Percentiles rank a stretch among this genome's conserved stretches.
These are phyloP conservation scores for Lanius ludovicianus DNA, from an alignment of 2,113 vertebrate species.

Conservation along the genomic window DNA sequence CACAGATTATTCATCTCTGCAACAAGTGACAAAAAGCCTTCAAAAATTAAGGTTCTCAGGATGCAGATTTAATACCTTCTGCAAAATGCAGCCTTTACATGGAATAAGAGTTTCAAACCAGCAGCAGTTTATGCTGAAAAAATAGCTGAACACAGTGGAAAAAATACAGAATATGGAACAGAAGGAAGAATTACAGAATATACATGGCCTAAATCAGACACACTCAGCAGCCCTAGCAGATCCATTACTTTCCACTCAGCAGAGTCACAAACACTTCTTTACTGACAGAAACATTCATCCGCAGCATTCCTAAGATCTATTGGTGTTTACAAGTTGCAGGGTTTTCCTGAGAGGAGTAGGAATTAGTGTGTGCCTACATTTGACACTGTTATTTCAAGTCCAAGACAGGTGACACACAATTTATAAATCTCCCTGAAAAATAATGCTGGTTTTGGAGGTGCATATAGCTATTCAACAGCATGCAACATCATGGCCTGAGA, in stretches of 20 bases:
- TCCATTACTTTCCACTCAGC: neutral
- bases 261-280: neutral
- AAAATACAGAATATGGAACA: neutral
- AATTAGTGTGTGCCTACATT: neutral
- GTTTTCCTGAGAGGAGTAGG: neutral
- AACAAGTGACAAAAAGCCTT: neutral
- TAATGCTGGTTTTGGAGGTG: neutral
- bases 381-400: neutral
- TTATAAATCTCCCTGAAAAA: neutral
- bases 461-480: neutral
- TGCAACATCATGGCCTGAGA: neutral
- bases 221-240: neutral
- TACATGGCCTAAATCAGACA: neutral
- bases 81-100: neutral
- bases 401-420: neutral
- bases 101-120: neutral
- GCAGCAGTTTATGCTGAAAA: neutral
- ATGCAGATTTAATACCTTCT: conserved; percentile 2
- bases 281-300: neutral
- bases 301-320: neutral
- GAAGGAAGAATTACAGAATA: neutral
- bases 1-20: neutral
- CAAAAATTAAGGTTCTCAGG: neutral
- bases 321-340: neutral
- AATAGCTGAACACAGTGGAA: neutral